phyloP scores from a whole-genome alignment of 2,888 invertebrate species.

The Dasypogon diadema region DNA sequence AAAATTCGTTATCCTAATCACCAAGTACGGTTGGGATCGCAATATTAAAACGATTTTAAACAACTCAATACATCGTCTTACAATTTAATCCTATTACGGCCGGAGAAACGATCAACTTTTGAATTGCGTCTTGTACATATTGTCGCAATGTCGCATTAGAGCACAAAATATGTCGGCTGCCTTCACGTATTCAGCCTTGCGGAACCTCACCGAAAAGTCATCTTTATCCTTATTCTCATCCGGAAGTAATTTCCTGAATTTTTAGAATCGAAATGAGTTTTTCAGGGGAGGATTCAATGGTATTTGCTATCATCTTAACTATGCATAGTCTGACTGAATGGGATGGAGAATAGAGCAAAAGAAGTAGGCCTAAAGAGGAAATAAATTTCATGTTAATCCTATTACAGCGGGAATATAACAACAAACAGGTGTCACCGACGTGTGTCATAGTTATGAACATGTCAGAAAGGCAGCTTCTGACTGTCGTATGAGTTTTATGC shows the following conservation, averaged over 20 bases:
- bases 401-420: constrained; percentile 39
- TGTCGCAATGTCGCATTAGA: neutral
- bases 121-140: neutral
- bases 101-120: constrained; percentile 10
- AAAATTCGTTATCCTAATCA: no score
- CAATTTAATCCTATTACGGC: no score
- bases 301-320: neutral
- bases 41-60: no score
- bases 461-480: neutral
- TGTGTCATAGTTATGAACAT: neutral
- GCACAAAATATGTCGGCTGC: no score
- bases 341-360: no score
- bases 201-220: constrained; percentile 18
- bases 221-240: constrained; percentile 23
- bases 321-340: neutral
- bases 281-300: neutral
- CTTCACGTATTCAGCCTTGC: neutral
- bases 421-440: constrained; percentile 38
- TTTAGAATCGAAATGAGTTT: constrained; percentile 23
- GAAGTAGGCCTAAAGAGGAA: constrained; percentile 2
- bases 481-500: constrained; percentile 4
- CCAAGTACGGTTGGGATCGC: no score
- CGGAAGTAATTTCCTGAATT: constrained; percentile 43
- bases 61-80: no score
- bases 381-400: constrained; percentile 44